These are phyloP conservation scores for Macaca nemestrina DNA, from an alignment of 2,113 vertebrate species.

Conservation along the genomic window DNA sequence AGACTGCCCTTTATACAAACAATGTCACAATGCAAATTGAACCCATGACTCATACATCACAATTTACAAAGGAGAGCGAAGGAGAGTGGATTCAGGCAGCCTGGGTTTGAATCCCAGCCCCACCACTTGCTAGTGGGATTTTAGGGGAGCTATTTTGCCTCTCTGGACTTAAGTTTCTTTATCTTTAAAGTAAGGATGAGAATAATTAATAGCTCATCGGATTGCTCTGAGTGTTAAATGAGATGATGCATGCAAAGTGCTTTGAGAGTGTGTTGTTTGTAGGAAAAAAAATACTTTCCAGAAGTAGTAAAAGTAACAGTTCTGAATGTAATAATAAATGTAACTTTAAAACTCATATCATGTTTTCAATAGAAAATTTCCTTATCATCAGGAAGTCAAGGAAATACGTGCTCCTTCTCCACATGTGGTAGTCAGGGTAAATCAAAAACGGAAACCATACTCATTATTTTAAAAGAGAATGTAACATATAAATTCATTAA, in stretches of 20 bases:
- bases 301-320: background rate
- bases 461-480: background rate
- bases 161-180: background rate
- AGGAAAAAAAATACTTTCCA: background rate
- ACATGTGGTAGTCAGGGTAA: background rate
- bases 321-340: background rate
- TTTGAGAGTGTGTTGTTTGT: background rate
- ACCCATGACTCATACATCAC: background rate
- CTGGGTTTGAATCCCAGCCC: background rate
- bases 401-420: background rate
- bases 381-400: background rate
- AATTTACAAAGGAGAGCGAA: background rate
- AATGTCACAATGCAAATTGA: background rate
- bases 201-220: background rate
- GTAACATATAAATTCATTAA: background rate
- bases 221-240: background rate
- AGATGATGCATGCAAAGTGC: background rate
- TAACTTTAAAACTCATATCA: background rate
- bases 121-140: background rate
- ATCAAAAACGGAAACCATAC: background rate
- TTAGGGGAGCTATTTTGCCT: background rate
- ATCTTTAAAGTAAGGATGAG: background rate
- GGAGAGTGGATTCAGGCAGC: background rate
- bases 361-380: background rate
- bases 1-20: background rate